Evolutionary conservation across 2,797 vertebrate genomes (phyloP).

Genomic region (Threskiornis aethiopicus): DNA sequence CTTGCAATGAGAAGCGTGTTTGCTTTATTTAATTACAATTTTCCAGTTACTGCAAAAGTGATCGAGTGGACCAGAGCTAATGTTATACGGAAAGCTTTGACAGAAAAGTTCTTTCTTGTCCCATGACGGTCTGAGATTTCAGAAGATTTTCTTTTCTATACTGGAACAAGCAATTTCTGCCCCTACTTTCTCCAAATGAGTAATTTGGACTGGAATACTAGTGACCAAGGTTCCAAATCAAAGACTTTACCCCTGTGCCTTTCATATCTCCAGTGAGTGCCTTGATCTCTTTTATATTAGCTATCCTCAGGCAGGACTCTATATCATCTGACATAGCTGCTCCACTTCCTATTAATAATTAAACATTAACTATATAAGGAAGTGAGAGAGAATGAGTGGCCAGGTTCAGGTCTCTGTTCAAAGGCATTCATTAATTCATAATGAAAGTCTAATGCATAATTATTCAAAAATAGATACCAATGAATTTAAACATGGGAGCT

Average conservation of each 20-base stretch:
- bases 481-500: neutral
- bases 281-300: neutral
- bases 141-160: neutral
- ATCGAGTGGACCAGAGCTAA: neutral
- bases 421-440: slow-evolving; percentile 36
- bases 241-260: neutral
- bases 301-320: neutral
- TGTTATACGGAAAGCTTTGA: neutral
- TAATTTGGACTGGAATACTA: neutral
- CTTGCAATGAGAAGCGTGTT: neutral
- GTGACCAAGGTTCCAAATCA: neutral
- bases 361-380: slow-evolving; percentile 4
- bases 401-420: slow-evolving; percentile 23
- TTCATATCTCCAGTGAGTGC: neutral
- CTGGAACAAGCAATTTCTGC: neutral
- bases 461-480: slow-evolving; percentile 20
- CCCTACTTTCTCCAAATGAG: neutral
- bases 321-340: neutral
- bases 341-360: slow-evolving; percentile 43
- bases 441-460: slow-evolving; percentile 7
- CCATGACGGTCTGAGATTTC: neutral
- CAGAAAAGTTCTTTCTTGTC: neutral
- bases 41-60: neutral
- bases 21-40: neutral
- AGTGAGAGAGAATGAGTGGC: neutral